Conservation (phyloP, 2,113 vertebrate species). For the Microtus richardsoni region DNA sequence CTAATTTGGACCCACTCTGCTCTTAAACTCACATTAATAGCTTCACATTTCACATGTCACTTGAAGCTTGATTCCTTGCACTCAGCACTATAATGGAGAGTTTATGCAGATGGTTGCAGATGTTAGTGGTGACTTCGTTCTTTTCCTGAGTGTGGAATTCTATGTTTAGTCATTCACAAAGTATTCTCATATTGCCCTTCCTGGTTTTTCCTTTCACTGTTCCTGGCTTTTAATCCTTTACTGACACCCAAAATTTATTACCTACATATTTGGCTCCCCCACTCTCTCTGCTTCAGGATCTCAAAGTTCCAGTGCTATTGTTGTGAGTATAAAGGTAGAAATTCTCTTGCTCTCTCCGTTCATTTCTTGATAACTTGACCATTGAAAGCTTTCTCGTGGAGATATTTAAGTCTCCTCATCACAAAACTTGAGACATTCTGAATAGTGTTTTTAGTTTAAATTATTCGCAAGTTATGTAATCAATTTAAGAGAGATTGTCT, state of each 20-base stretch:
- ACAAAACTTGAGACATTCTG: background rate
- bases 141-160: background rate
- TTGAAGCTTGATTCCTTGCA: background rate
- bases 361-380: background rate
- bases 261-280: background rate
- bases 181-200: background rate
- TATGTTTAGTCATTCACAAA: background rate
- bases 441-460: background rate
- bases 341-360: background rate
- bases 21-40: background rate
- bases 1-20: background rate
- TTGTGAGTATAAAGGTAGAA: background rate
- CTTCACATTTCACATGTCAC: background rate
- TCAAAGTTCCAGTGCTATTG: background rate
- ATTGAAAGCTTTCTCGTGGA: background rate
- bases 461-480: background rate
- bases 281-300: background rate
- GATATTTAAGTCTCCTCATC: background rate
- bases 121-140: background rate
- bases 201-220: background rate
- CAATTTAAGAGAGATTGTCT: background rate
- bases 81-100: background rate
- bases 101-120: background rate
- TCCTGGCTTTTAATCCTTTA: background rate
- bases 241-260: background rate